phyloP scores from a whole-genome alignment of 2,888 invertebrate genomes.

The Gari tellinella region DNA sequence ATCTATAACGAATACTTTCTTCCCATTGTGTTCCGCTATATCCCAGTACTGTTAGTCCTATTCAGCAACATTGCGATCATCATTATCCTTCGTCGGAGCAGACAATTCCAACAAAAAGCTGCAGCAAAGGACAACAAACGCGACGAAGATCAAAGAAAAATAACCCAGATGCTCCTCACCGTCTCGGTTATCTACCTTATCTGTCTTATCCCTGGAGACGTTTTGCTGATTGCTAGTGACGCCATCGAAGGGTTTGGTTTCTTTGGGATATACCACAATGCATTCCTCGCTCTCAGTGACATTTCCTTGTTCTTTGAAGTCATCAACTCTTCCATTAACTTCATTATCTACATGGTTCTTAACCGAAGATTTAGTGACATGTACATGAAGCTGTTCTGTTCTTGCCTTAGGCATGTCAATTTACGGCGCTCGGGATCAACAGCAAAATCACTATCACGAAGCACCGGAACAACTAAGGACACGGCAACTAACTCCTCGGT shows the following conservation, averaged over 20 bases:
- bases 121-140: slow-evolving; percentile 24
- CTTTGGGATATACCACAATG: slow-evolving; percentile 56
- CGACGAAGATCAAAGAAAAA: slow-evolving; percentile 35
- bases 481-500: no score
- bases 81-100: slow-evolving; percentile 18
- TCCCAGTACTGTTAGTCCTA: slow-evolving; percentile 46
- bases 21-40: slow-evolving; percentile 49
- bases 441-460: no score
- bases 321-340: slow-evolving; percentile 56
- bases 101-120: slow-evolving; percentile 1
- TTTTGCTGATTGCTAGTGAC: slow-evolving; percentile 28
- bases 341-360: slow-evolving; percentile 58
- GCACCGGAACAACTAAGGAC: no score
- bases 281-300: slow-evolving; percentile 54
- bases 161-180: slow-evolving; percentile 51
- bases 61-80: slow-evolving; percentile 45
- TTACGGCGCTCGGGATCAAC: no score
- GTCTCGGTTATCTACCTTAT: slow-evolving; percentile 51
- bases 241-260: slow-evolving; percentile 42
- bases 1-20: slow-evolving; percentile 53
- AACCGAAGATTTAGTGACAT: slow-evolving; percentile 47
- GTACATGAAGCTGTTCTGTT: slow-evolving; percentile 43
- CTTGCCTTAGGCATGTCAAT: slow-evolving; percentile 3
- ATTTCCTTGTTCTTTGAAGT: slow-evolving; percentile 51
- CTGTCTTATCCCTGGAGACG: slow-evolving; percentile 44